phyloP scores from a whole-genome alignment of 2,797 vertebrate species.

The Sparidentex hasta region DNA sequence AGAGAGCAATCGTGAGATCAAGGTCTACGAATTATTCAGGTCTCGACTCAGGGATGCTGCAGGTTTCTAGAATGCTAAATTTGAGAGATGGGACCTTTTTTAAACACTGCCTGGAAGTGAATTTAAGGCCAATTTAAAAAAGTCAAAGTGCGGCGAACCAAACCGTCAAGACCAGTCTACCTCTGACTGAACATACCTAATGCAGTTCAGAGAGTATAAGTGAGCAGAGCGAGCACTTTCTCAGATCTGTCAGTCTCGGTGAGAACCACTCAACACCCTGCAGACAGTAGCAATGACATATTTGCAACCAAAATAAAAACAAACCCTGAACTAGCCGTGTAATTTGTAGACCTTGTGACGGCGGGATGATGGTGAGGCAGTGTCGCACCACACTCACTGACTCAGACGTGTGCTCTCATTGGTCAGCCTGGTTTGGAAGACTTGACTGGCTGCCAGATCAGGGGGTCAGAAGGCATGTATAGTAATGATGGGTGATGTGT shows the following conservation, averaged over 20 bases:
- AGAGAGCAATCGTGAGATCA: conserved; percentile 22
- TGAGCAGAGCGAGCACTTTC: background rate
- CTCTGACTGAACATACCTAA: conserved; percentile 21
- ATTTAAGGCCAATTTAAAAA: conserved; percentile 38
- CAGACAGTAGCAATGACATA: conserved; percentile 12
- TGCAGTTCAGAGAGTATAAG: conserved; percentile 4
- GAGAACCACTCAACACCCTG: conserved; percentile 1
- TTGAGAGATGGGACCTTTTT: conserved; percentile 13
- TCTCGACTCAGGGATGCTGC: conserved; percentile 44
- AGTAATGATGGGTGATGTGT: conserved; percentile 65
- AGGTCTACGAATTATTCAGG: conserved; percentile 68
- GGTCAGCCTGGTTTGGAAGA: conserved; percentile 50
- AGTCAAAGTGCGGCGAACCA: conserved; percentile 17
- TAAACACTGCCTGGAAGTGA: conserved; percentile 37
- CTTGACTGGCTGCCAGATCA: conserved; percentile 77
- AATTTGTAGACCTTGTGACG: conserved; percentile 58
- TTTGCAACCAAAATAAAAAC: background rate
- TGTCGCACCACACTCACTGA: conserved; percentile 18
- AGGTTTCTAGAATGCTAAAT: conserved; percentile 42
- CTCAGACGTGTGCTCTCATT: conserved; percentile 35
- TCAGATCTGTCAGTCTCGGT: conserved; percentile 8
- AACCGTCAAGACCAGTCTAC: conserved; percentile 35
- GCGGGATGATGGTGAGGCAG: background rate
- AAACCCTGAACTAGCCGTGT: conserved; percentile 39
- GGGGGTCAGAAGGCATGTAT: conserved; percentile 71